phyloP scores from a whole-genome alignment of 2,113 vertebrate species.

The Rhea americana region DNA sequence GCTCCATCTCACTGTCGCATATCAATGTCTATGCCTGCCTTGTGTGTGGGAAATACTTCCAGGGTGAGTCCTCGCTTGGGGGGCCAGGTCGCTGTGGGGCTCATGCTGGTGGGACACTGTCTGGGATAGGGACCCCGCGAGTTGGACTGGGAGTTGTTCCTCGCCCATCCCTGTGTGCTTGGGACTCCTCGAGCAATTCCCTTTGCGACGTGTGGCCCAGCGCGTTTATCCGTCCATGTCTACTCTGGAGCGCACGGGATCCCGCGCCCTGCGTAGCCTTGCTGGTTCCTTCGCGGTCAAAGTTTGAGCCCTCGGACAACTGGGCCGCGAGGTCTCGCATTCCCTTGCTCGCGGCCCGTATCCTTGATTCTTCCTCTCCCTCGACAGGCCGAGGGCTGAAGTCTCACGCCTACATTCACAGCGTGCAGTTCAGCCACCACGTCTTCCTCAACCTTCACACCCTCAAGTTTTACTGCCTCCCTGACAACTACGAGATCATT shows the following conservation, averaged over 20 bases:
- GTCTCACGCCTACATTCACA: constrained; percentile 97
- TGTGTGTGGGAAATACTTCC: constrained; percentile 96
- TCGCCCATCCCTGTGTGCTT: background rate
- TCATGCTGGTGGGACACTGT: too few species aligned
- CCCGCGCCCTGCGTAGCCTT: too few species aligned
- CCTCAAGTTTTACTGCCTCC: constrained; percentile 96
- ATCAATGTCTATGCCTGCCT: constrained; percentile 96
- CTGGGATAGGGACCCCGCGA: too few species aligned
- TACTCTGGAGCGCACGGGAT: too few species aligned
- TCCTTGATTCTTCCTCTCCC: background rate
- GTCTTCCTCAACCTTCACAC: constrained; percentile 98
- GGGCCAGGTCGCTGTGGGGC: too few species aligned
- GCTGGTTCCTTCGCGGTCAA: background rate
- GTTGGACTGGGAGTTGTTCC: background rate
- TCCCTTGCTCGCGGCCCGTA: too few species aligned
- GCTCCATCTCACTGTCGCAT: constrained; percentile 94
- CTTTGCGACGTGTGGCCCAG: background rate
- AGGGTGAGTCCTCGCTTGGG: constrained; percentile 76
- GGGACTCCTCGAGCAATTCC: background rate
- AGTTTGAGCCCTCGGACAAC: background rate
- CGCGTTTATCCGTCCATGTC: too few species aligned
- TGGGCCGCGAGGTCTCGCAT: too few species aligned
- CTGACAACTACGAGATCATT: constrained; percentile 97
- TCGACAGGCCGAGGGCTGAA: constrained; percentile 90
- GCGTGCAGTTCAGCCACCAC: constrained; percentile 95